Evolutionary conservation across 2,113 vertebrate species (phyloP), one percentile per base, ranked within the genome.

Genomic region (Forbesichthys papilliferus): DNA sequence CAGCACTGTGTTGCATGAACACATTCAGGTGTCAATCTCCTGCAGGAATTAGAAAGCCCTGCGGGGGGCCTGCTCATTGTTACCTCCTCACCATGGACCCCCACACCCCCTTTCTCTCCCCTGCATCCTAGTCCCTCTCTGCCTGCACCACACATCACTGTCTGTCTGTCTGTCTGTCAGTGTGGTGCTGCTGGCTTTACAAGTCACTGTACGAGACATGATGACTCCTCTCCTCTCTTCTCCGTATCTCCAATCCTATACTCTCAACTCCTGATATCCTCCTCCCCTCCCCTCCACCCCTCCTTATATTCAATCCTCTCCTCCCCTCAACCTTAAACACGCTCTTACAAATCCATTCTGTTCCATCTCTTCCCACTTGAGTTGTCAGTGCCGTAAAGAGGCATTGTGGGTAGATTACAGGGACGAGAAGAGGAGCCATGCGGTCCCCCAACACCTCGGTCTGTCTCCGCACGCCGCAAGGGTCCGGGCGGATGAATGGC

Each of bases 11-110:
- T 71, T 64, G 80, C 81, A 82, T 91, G 87, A 90, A 84, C 82
- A 86, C 87, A 90, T 89, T 91, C 88, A 91, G 86, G 88, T 91
- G 88, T 91, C 89, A 90, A 86, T 91, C 89, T 89, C 81, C 79
- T 59, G 42, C 57, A 82, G 78, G 79, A 87, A 85, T 90, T 90
- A 84, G 84, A 90, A 87, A 85, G 86, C 86, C 74, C 86, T 68
- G 80, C 64, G 42, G 89, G 87, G 84, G 73, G 85, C 84, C 83
- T 89, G 88, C 83, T 83, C 82, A 74, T 60, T 74, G 52, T 64
- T 67, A 73, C 76, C 75, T 76, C 79, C 61, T 42, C 64, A 33
- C 48, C 20, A 42, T 8, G 36, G 36, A 42, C 60, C 0, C 48
- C 20, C 67, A 52, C 53, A 47, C 33, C 56, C 52, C 20, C 13